Evolutionary conservation across 2,113 vertebrate genomes (phyloP), one percentile per base, ranked within the genome.

Genomic region (Centropristis striata): DNA sequence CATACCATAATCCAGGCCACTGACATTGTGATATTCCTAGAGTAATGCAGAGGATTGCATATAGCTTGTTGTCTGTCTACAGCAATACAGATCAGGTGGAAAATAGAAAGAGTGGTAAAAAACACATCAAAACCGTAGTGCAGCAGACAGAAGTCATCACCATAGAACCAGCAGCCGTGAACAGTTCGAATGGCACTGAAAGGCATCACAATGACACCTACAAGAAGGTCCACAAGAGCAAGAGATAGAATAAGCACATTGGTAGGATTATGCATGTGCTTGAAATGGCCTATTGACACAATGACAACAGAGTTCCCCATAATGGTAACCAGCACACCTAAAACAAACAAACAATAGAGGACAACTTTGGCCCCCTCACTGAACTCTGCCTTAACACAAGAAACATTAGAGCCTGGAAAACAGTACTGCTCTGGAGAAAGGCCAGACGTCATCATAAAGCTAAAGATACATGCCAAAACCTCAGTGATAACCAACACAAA

Each of bases 191-290:
- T 49, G 32, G 86, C 71, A 25, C 88, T 91, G 41, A 93, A 88
- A 1, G 92, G 89, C 92, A 93, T 90, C 16, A 67, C 21, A 41
- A 21, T 5, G 14, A 59, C 42, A 41, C 63, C 74, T 18, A 76
- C 74, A 1, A 92, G 81, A 16, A 93, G 66, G n/a, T 93, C 92
- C 0, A 72, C 82, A 15, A 91, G 32, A 20, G 90, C 92, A 75
- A 93, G 76, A 71, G 92, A 93, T 57, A 91, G 71, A 55, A 91
- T 74, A 37, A 93, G 71, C 27, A 88, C 68, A 28, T 92, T 93
- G 9, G 92, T 92, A n/a, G 91, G 90, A 39, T 80, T 93, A 47
- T 93, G 92, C 49, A 93, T 71, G 66, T 90, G 88, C 61, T 83
- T 92, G 27, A 93, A 93, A 55, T 90, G 86, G 6, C 80, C 54